Evolutionary conservation across 1,140 invertebrate genomes (phyloP).

Genomic region (Drosophila kohkoa): DNA sequence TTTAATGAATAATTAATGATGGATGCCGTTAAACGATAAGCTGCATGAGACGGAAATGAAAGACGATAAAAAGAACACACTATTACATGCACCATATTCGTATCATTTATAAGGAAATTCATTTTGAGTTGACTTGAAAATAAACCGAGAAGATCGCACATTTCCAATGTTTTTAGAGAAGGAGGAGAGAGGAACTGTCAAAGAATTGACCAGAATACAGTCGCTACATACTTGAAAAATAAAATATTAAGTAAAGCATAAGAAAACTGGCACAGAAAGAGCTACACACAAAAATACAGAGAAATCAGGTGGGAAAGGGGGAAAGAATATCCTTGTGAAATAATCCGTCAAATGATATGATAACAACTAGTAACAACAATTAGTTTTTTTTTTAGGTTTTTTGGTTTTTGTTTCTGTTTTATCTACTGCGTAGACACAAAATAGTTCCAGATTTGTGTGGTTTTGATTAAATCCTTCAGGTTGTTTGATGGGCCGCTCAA

Average conservation of each 20-base stretch:
- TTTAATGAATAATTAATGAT: slow-evolving; percentile 53
- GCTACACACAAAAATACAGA: slow-evolving; percentile 70
- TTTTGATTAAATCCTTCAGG: slow-evolving; percentile 58
- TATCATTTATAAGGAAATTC: slow-evolving; percentile 5
- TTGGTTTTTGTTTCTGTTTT: slow-evolving; percentile 41
- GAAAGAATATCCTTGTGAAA: slow-evolving; percentile 33
- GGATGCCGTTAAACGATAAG: slow-evolving; percentile 36
- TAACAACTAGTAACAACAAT: slow-evolving; percentile 78
- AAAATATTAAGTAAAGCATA: slow-evolving; percentile 29
- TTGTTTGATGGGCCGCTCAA: slow-evolving; percentile 84
- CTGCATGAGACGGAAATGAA: slow-evolving; percentile 24
- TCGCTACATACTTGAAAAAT: slow-evolving; percentile 30
- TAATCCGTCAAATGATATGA: slow-evolving; percentile 60
- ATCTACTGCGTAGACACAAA: slow-evolving; percentile 71
- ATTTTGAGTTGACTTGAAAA: neutral
- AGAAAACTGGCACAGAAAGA: slow-evolving; percentile 33
- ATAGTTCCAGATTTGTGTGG: slow-evolving; percentile 57
- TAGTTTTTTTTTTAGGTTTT: slow-evolving; percentile 39
- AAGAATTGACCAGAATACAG: slow-evolving; percentile 16
- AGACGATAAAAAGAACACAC: slow-evolving; percentile 17
- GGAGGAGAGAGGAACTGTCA: slow-evolving; percentile 9
- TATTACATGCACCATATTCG: slow-evolving; percentile 38
- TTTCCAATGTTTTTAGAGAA: slow-evolving; percentile 4
- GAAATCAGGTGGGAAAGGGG: slow-evolving; percentile 35
- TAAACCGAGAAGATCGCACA: slow-evolving; percentile 26